Evolutionary conservation across 2,797 vertebrate genomes (phyloP), one percentile per base, ranked within the genome.

Genomic region (Sebastes oblongus): DNA sequence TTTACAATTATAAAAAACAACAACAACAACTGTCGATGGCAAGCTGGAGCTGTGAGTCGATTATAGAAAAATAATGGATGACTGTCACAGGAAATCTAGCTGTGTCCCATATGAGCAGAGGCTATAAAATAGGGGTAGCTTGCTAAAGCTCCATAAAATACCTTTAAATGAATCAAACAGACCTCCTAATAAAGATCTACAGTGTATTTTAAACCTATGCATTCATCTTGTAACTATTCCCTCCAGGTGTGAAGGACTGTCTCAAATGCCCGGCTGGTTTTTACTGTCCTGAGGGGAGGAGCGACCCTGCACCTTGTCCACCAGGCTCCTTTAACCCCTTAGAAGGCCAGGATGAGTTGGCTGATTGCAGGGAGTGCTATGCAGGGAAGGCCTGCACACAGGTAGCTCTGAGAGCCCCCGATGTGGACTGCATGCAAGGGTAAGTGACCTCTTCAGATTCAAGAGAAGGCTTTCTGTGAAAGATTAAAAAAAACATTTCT

Each of bases 321-420:
- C 86, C 95, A 0, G 97, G 97, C 24, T 96, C 91, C 0, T 96
- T 96, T 72, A 97, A 95, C 83, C 96, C 96, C 13, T 87, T 96
- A 39, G 94, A 95, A 46, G 97, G 97, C 1, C 97, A 97, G 86
- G 96, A 97, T 2, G 92, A 97, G 80, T 70, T 90, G 27, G 20
- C 88, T 4, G 97, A 97, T 77, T 98, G 96, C 90, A 93, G 95
- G 78, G 83, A 85, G 8, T 97, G 97, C 80, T 94, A 95, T 0
- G 96, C 96, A 12, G 97, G 97, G 6, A 97, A 93, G 68, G 97
- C 96, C 77, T 97, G 97, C 81, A 97, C 96, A 11, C 97, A 95
- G 90, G 82, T 95, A n/a, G 97, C 96, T 50, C 89, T 98, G 80
- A 94, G 85, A 70, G 89, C 92, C 36, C 97, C 97, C 0, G 97